Evolutionary conservation across 2,113 vertebrate genomes (phyloP), one percentile per base, ranked within the genome.

Genomic region (Rhynchomys soricoides): DNA sequence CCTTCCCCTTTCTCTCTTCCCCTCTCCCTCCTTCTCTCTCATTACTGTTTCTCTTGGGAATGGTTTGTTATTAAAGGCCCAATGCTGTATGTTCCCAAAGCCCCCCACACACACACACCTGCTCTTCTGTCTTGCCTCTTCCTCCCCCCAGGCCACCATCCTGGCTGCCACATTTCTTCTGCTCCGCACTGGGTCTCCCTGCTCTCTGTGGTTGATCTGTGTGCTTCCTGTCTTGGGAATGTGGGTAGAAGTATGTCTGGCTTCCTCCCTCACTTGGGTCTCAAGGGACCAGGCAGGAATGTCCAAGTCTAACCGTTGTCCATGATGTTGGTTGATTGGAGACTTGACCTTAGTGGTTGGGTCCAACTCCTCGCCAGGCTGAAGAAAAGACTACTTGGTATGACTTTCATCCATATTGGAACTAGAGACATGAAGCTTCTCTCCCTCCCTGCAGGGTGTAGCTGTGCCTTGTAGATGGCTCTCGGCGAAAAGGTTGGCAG

Each of bases 371-470:
- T 5, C 1, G 43, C 10, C 16, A 45, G n/a, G 24, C 83, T 8
- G n/a, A 71, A 37, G 59, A 8, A n/a, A 4, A 9, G 31, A 19
- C 40, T 29, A 4, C 15, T 40, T 17, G 16, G 71, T 34, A 31
- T 93, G 91, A 43, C 50, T 43, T 62, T 45, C 50, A 12, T 55
- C 15, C 34, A 0, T 31, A 2, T 50, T 9, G 45, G n/a, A 86
- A 43, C 10, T 13, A n/a, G 24, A 48, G n/a, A 37, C 77, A 5
- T 1, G 0, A 55, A 24, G 19, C 50, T 9, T 6, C 13, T 2
- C 37, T 21, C 40, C 7, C 40, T 50, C 8, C 7, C 48, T 64
- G 57, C 50, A 29, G 37, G 2, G 22, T 8, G 17, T 4, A 77
- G 10, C 87, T 85, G 43, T 57, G 29, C 78, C 45, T 77, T 22